Percentiles rank a stretch among this genome's conserved stretches.
These are phyloP conservation scores for Panurus biarmicus DNA, from an alignment of 2,113 vertebrate genomes.

Conservation along the genomic window DNA sequence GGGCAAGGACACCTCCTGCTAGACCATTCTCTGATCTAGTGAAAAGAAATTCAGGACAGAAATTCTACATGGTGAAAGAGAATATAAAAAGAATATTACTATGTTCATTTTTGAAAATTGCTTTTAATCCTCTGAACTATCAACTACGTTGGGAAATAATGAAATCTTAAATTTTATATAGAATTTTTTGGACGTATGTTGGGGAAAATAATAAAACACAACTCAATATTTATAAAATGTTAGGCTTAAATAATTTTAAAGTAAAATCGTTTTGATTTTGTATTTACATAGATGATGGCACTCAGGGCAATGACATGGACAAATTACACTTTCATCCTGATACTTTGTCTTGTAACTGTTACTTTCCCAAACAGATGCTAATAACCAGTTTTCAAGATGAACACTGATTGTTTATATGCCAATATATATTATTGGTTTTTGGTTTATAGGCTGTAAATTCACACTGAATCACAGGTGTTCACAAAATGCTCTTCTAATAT, in stretches of 20 bases:
- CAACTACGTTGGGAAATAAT: neutral
- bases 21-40: neutral
- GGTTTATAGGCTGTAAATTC: neutral
- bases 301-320: neutral
- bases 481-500: neutral
- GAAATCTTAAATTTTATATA: neutral
- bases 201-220: neutral
- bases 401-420: neutral
- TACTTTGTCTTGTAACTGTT: neutral
- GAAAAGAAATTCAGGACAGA: neutral
- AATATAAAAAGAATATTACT: neutral
- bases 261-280: neutral
- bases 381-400: neutral
- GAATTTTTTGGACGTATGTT: neutral
- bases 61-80: neutral
- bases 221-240: neutral
- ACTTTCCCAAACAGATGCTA: neutral
- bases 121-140: neutral
- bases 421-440: neutral
- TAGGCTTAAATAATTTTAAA: neutral
- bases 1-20: too few species aligned
- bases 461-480: neutral
- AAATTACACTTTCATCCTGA: neutral
- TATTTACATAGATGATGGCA: neutral
- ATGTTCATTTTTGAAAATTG: neutral